Base-by-base conservation (phyloP, 2,888 invertebrate species). In the Zygaena filipendulae region DNA sequence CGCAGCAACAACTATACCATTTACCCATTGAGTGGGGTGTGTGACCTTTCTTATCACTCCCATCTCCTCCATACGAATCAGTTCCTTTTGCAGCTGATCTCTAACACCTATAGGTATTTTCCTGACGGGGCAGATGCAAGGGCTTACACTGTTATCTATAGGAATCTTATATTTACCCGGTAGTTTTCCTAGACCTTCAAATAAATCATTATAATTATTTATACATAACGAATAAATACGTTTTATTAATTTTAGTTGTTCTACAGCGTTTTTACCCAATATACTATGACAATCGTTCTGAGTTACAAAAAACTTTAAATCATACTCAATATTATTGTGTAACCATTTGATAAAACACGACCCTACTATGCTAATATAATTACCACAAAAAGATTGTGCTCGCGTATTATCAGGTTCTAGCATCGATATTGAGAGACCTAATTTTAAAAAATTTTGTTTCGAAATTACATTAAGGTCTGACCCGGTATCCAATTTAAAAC, bases 81-180 rank as follows among this genome's bases (percentile, higher is more conserved):
- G 28, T 18, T 36, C 34, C 1, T 0, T 6, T 24, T 19, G 23
- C 19, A 44, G 30, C 18, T 39, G 41, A 23, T 40, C 40, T 7
- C 32, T 27, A 4, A 48, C 14, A 1, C 43, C 42, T 13, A 45
- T 14, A 2, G 45, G 47, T 14, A 47, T 40, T 30, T 40, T 39
- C 13, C 47, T 29, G 5, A 40, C n/a, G n/a, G n/a, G n/a, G n/a
- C n/a, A n/a, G n/a, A n/a, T n/a, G n/a, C n/a, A n/a, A n/a, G n/a
- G n/a, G 35, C 5, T 8, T 4, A 35, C 32, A 21, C 11, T 29
- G 21, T 30, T 23, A 14, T 27, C 31, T 20, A 31, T 6, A 2
- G 31, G 23, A 10, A 27, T 21, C 7, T 25, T 19, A 25, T 26
- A 30, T 18, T 16, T 11, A 8, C 25, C 25, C n/a, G 27, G 23